Evolutionary conservation across 1,140 invertebrate genomes (phyloP), one percentile per base, ranked within the genome.

Genomic region (Megalopta genalis): DNA sequence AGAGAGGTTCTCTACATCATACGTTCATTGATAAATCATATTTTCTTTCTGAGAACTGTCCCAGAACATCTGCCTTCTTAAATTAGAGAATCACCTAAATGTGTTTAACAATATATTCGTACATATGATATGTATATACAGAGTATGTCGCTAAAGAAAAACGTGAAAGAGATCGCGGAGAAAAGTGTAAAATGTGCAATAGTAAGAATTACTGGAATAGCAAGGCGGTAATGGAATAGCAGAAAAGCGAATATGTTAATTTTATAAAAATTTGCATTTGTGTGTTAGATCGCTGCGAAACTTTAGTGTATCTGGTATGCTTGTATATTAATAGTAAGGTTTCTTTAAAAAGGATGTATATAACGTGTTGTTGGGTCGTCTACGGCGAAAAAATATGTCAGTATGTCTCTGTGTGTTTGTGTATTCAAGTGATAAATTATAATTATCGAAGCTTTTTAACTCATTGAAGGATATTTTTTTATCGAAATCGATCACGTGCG

Each of bases 401-500:
- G 62, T 84, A 71, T 79, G 75, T 84, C 71, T 79, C 71, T 79
- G 80, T 84, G 71, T 75, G 70, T 84, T 70, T 79, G 80, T 77
- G 83, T 85, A 80, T 86, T 86, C 80, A 82, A 72, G 71, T 79
- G 82, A 63, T 64, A 23, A 68, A 25, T 82, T 52, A 37, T 76
- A 68, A 25, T 82, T 42, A 37, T 76, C 59, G 62, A 79, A 86
- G 78, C 54, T 76, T 80, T 77, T 54, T 18, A 77, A 74, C 52
- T 52, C n/a, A 49, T 69, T 60, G 18, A 75, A 71, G 57, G 59
- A 42, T 84, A 82, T 85, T 85, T 85, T 84, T 62, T 71, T 85
- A 82, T 68, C 25, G 4, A 52, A 52, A 52, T 52, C 49, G 42
- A 59, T 49, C 46, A 54, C 68, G 60, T 21, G 10, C 42, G 54